Evolutionary conservation across 2,113 vertebrate genomes (phyloP), one percentile per base, ranked within the genome.

Genomic region (Microcebus jonahi): DNA sequence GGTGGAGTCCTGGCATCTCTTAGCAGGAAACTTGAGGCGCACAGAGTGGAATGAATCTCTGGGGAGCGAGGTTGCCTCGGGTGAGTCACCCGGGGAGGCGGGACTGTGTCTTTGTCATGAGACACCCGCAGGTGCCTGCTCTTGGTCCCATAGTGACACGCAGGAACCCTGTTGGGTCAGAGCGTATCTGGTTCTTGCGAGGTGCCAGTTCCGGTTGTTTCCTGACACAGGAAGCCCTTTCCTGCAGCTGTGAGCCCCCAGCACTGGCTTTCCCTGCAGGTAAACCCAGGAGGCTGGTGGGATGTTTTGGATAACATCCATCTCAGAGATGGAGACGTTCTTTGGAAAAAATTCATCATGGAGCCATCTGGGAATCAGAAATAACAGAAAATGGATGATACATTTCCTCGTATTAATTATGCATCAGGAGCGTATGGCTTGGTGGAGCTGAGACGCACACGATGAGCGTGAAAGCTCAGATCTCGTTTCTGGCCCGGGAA

Each of bases 361-460:
- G 88, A 95, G 83, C 84, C 96, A 73, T 45, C 95, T 89, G 94
- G 94, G 87, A 71, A 93, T 85, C 88, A 29, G 83, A 75, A 97
- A 76, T 61, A 25, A 67, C 59, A 20, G 97, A 71, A 92, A 93
- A 36, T 34, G 71, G 90, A 73, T 59, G 48, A 42, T 29, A 13
- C 79, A 21, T 83, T 87, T 89, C 96, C 94, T 6, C 31, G 61
- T 71, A 93, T 91, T 94, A 97, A 97, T 85, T 86, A 94, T 93
- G 95, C 68, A 95, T 68, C 63, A 67, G 59, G 79, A 77, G 61
- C 48, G 53, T 63, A 57, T 92, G 96, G 95, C 73, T 6, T 2
- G 18, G 45, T 6, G 39, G 65, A 29, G 36, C 1, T 12, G 39
- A 13, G 45, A 39, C 23, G 6, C 13, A 55, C 39, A 2, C 0